Conservation (phyloP, 2,113 vertebrate genomes). For the Campylomormyrus tamandua region DNA sequence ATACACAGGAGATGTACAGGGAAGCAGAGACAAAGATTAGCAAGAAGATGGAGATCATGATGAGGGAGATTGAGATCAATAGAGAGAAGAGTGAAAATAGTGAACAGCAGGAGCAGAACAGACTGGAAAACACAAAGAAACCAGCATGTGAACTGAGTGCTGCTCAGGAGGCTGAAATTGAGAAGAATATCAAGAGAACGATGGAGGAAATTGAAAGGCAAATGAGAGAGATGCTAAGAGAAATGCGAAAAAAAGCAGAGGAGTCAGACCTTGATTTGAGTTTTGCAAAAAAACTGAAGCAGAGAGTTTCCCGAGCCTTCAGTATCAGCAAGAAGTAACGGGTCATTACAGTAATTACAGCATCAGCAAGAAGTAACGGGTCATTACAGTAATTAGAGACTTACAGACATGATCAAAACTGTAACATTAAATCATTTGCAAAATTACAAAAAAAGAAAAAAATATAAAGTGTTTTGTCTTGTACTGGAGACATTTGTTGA, state of each 20-base stretch:
- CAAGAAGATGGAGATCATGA: not conserved
- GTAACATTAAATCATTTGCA: not conserved
- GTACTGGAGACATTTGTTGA: too few relatives aligned
- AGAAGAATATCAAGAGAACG: too few relatives aligned
- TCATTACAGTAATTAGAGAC: too few relatives aligned
- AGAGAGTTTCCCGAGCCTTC: not conserved
- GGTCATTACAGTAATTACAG: too few relatives aligned
- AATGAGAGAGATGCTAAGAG: too few relatives aligned
- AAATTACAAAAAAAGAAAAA: not conserved
- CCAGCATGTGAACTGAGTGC: not conserved
- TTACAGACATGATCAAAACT: not conserved
- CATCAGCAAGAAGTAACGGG: too few relatives aligned
- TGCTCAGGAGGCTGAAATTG: not conserved
- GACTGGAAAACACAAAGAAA: too few relatives aligned
- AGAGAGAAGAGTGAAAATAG: not conserved
- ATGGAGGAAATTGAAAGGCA: too few relatives aligned
- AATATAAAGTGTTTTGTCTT: too few relatives aligned
- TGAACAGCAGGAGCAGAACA: not conserved
- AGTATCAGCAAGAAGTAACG: not conserved
- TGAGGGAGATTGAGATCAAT: slow-evolving; percentile 7
- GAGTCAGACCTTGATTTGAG: not conserved
- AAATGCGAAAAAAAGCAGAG: not conserved
- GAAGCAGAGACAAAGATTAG: slow-evolving; percentile 16
- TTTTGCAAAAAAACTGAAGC: not conserved
- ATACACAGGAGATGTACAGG: not conserved